Evolutionary conservation across 2,797 vertebrate genomes (phyloP).

Genomic region (Helarctos malayanus): DNA sequence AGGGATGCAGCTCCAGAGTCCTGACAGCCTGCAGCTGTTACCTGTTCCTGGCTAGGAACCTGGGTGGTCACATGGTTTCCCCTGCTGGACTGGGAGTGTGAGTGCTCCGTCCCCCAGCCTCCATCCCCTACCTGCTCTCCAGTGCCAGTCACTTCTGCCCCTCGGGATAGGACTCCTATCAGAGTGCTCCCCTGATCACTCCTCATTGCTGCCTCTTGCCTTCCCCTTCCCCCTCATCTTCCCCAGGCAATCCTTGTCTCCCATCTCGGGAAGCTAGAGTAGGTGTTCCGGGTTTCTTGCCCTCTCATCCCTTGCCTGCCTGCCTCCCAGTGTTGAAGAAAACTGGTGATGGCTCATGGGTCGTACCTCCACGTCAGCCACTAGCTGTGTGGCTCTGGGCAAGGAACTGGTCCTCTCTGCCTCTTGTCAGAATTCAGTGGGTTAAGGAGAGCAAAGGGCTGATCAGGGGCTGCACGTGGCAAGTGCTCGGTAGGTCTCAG

Average conservation of each 20-base stretch:
- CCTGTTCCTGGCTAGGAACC: not conserved
- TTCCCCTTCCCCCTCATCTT: not conserved
- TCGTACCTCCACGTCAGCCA: rapidly evolving
- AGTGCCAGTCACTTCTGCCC: rapidly evolving
- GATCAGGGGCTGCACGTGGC: rapidly evolving
- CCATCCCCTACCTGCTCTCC: rapidly evolving
- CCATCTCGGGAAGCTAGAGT: too few relatives aligned
- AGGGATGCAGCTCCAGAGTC: not conserved
- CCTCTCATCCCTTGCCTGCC: rapidly evolving
- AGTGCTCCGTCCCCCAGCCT: rapidly evolving
- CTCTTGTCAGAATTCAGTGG: not conserved
- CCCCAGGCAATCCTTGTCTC: not conserved
- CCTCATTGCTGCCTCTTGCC: not conserved
- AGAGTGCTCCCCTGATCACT: not conserved
- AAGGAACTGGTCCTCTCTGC: not conserved
- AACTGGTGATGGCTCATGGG: not conserved
- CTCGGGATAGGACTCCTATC: not conserved
- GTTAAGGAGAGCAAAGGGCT: not conserved
- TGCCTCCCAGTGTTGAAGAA: rapidly evolving
- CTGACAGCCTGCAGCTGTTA: not conserved
- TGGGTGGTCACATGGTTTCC: rapidly evolving
- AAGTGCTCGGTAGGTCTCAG: too few relatives aligned
- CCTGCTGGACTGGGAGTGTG: not conserved
- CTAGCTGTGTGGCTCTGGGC: not conserved
- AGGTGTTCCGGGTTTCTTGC: not conserved